These are phyloP conservation scores for Pelmatolapia mariae DNA, from an alignment of 2,113 vertebrate species.

Conservation along the genomic window DNA sequence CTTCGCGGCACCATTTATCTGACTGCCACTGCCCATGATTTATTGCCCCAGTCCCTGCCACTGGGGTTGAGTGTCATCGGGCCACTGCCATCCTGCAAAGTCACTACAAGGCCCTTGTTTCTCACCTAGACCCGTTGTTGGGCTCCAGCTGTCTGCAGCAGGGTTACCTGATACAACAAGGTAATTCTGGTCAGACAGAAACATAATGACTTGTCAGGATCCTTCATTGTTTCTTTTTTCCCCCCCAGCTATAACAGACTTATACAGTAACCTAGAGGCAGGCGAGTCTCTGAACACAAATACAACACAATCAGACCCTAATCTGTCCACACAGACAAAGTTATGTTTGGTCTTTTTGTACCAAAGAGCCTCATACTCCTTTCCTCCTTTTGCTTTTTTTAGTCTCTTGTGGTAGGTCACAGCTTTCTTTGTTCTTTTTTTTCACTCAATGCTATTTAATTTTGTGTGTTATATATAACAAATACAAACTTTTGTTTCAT, in stretches of 20 bases:
- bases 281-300: not conserved
- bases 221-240: not conserved
- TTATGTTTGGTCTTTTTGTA: not conserved
- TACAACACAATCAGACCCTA: not conserved
- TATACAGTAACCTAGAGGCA: not conserved
- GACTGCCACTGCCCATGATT: constrained; percentile 65
- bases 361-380: not conserved
- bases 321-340: not conserved
- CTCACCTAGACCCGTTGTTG: constrained; percentile 25
- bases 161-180: constrained; percentile 1
- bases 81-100: constrained; percentile 52
- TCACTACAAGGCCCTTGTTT: constrained; percentile 44
- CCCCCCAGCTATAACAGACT: not conserved
- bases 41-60: constrained; percentile 61
- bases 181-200: constrained; percentile 2
- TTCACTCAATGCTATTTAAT: not conserved
- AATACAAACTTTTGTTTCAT: not conserved
- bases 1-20: constrained; percentile 61
- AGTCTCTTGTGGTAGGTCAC: not conserved
- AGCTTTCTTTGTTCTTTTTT: not conserved
- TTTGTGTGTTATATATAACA: not conserved
- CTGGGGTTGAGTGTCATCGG: constrained; percentile 53
- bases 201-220: constrained; percentile 36
- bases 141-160: constrained; percentile 17
- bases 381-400: not conserved